phyloP scores from a whole-genome alignment of 2,888 invertebrate genomes.

The Ormyrus rosae region DNA sequence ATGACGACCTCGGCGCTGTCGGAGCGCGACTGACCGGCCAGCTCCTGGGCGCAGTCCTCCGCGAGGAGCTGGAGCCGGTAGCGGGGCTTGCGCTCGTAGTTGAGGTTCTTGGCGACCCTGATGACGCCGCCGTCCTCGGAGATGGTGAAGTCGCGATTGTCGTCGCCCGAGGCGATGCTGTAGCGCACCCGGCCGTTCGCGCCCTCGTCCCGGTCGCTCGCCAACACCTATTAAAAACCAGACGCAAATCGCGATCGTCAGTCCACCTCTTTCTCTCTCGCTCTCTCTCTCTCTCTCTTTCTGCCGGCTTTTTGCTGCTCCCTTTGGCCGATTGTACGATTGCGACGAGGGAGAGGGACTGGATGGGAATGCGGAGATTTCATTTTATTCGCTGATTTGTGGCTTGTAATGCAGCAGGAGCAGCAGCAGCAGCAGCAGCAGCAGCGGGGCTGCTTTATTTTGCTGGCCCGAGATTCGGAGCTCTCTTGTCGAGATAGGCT shows the following conservation, averaged over 20 bases:
- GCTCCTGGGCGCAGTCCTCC: constrained; percentile 86
- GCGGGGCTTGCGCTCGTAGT: constrained; percentile 92
- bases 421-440: not conserved
- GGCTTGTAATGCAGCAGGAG: not conserved
- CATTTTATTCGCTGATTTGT: constrained; percentile 50
- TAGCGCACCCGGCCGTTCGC: constrained; percentile 94
- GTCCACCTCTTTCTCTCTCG: not conserved
- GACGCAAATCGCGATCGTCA: not conserved
- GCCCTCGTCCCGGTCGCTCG: constrained; percentile 92
- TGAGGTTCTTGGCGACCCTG: constrained; percentile 93
- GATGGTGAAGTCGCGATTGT: constrained; percentile 93
- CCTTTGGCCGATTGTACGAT: constrained; percentile 51
- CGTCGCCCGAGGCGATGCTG: constrained; percentile 92
- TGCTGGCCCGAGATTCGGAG: not conserved
- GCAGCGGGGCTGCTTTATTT: not conserved
- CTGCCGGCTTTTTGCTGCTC: not conserved
- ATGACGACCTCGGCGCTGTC: constrained; percentile 90
- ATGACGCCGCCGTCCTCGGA: constrained; percentile 94
- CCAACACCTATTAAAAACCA: constrained; percentile 82
- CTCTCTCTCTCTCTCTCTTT: not conserved
- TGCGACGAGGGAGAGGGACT: constrained; percentile 15
- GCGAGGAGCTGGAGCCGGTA: constrained; percentile 91
- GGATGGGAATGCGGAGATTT: constrained; percentile 32
- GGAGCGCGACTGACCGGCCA: constrained; percentile 72
- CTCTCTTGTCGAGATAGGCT: not conserved